phyloP scores from a whole-genome alignment of 2,888 invertebrate species.

The Psococerastis gibbosa region DNA sequence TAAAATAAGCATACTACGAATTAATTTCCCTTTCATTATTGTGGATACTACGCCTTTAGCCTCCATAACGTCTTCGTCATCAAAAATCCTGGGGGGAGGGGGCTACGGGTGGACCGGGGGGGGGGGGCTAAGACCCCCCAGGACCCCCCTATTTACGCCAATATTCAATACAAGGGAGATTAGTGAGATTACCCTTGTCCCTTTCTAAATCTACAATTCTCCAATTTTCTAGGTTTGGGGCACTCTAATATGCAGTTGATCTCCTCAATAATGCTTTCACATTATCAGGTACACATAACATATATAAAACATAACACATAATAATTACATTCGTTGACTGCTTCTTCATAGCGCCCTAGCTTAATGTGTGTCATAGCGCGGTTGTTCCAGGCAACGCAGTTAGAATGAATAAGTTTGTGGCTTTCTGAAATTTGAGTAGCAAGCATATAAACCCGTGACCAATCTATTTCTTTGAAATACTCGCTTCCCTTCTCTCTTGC shows the following conservation, averaged over 20 bases:
- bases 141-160: no score
- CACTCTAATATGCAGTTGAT: constrained; percentile 12
- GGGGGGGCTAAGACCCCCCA: no score
- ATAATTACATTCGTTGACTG: constrained; percentile 33
- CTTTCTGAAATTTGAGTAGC: constrained; percentile 46
- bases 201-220: not conserved
- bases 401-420: constrained; percentile 33
- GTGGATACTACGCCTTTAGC: no score
- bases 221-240: not conserved
- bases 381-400: constrained; percentile 42
- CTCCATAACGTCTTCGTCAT: no score
- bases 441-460: constrained; percentile 38
- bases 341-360: constrained; percentile 33
- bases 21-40: no score
- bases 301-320: no score
- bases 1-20: no score
- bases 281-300: constrained; percentile 12
- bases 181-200: no score
- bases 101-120: no score
- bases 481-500: constrained; percentile 55
- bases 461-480: constrained; percentile 43
- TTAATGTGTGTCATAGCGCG: constrained; percentile 46
- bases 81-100: no score
- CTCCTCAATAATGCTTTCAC: constrained; percentile 14
- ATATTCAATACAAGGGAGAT: not conserved